Percentiles rank a stretch among this genome's conserved stretches.
phyloP scores from a whole-genome alignment of 2,888 invertebrate species.

The Coecobrya sp. region DNA sequence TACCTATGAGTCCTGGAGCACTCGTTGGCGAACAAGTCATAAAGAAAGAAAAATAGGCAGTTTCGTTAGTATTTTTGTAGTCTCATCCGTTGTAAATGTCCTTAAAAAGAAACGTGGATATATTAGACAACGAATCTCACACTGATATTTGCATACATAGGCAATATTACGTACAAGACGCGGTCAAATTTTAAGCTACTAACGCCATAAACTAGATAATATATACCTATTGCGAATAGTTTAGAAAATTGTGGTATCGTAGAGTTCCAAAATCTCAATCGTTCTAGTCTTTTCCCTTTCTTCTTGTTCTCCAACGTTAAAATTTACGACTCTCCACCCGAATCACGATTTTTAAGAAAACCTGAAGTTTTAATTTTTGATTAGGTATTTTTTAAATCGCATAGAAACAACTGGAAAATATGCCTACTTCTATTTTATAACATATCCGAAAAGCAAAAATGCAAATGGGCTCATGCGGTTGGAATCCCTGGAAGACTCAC shows the following conservation, averaged over 20 bases:
- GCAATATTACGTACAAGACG: background rate
- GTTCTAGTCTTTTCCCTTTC: slow-evolving; percentile 23
- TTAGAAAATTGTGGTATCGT: slow-evolving; percentile 14
- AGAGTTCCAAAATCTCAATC: slow-evolving; percentile 39
- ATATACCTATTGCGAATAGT: background rate
- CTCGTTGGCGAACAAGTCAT: background rate
- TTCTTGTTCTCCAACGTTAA: slow-evolving; percentile 19
- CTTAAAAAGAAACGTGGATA: background rate
- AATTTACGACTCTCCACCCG: slow-evolving; percentile 70
- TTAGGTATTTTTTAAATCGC: slow-evolving; percentile 34
- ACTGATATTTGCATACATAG: background rate
- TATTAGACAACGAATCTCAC: background rate
- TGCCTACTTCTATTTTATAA: too few species aligned
- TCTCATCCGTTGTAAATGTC: background rate
- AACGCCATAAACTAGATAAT: too few species aligned
- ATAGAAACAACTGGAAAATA: background rate
- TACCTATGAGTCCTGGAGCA: slow-evolving; percentile 7
- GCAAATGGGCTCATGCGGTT: too few species aligned
- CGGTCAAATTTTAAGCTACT: background rate
- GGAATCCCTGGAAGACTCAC: too few species aligned
- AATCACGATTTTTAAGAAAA: slow-evolving; percentile 61
- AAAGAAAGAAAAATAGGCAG: slow-evolving; percentile 40
- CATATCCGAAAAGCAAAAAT: too few species aligned
- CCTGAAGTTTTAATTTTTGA: slow-evolving; percentile 65
- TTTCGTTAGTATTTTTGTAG: slow-evolving; percentile 12